phyloP scores from a whole-genome alignment of 2,888 invertebrate genomes.

The Drosophila cognata region DNA sequence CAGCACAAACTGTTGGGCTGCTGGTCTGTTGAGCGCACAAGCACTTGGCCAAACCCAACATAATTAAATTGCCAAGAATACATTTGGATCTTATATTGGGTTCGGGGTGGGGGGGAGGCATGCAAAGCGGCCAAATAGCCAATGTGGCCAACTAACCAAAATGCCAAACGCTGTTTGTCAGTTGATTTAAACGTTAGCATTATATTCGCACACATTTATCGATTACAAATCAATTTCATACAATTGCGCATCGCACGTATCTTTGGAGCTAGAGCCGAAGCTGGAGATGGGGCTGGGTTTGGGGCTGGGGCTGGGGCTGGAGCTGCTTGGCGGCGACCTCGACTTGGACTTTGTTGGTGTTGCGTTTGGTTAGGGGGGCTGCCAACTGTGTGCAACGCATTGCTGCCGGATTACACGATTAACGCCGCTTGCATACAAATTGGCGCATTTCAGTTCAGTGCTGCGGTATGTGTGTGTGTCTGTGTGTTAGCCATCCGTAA shows the following conservation, averaged over 20 bases:
- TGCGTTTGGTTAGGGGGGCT: slow-evolving; percentile 8
- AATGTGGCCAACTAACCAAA: slow-evolving; percentile 21
- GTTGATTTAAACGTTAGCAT: slow-evolving; percentile 71
- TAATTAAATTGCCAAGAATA: slow-evolving; percentile 63
- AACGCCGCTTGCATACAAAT: slow-evolving; percentile 79
- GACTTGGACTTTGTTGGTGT: slow-evolving; percentile 48
- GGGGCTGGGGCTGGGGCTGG: background rate
- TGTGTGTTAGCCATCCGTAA: slow-evolving; percentile 57
- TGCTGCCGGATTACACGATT: slow-evolving; percentile 79
- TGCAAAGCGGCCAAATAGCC: slow-evolving; percentile 31
- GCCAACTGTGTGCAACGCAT: slow-evolving; percentile 69
- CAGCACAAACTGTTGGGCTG: slow-evolving; percentile 48
- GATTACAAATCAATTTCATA: slow-evolving; percentile 78
- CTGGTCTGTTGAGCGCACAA: slow-evolving; percentile 21
- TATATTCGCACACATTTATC: slow-evolving; percentile 75
- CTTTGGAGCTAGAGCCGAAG: slow-evolving; percentile 4
- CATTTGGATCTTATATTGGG: slow-evolving; percentile 39
- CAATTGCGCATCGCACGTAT: slow-evolving; percentile 77
- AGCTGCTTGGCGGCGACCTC: slow-evolving; percentile 46
- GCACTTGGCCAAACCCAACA: slow-evolving; percentile 18
- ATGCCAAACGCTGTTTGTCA: slow-evolving; percentile 34
- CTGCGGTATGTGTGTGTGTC: slow-evolving; percentile 25
- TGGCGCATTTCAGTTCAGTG: slow-evolving; percentile 71
- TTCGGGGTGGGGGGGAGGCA: background rate
- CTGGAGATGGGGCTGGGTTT: background rate